phyloP scores from a whole-genome alignment of 2,797 vertebrate genomes.

The Tragopan temminckii region DNA sequence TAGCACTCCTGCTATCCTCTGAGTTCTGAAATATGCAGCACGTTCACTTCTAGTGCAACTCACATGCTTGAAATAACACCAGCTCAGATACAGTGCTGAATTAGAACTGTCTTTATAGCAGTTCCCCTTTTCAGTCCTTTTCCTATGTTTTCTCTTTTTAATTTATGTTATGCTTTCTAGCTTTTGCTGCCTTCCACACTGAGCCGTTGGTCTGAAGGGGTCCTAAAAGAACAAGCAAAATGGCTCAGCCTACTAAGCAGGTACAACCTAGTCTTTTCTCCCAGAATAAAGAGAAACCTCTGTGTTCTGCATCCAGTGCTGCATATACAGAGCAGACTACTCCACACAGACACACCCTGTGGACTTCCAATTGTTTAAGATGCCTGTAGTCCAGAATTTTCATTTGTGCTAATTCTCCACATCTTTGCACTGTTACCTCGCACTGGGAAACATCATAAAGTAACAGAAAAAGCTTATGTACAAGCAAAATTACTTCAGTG shows the following conservation, averaged over 20 bases:
- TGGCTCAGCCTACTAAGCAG: neutral
- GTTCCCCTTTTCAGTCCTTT: neutral
- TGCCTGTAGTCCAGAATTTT: neutral
- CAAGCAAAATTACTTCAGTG: neutral
- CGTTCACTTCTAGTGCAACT: neutral
- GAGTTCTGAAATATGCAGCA: neutral
- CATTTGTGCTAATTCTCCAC: constrained; percentile 21
- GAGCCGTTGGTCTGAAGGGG: neutral
- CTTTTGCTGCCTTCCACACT: neutral
- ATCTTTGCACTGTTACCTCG: neutral
- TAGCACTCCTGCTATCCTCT: neutral
- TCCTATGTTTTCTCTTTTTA: neutral
- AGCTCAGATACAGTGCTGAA: rapidly evolving
- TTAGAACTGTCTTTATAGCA: neutral
- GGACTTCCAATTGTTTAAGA: neutral
- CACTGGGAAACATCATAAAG: neutral
- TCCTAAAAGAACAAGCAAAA: neutral
- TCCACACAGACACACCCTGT: rapidly evolving
- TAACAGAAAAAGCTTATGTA: neutral
- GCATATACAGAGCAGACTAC: rapidly evolving
- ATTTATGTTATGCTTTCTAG: neutral
- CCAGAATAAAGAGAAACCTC: neutral
- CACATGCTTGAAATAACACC: neutral
- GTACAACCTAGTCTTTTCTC: neutral
- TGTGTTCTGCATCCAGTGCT: neutral